Evolutionary conservation across 2,113 vertebrate genomes (phyloP).

Genomic region (Pseudorhombus dupliciocellatus): DNA sequence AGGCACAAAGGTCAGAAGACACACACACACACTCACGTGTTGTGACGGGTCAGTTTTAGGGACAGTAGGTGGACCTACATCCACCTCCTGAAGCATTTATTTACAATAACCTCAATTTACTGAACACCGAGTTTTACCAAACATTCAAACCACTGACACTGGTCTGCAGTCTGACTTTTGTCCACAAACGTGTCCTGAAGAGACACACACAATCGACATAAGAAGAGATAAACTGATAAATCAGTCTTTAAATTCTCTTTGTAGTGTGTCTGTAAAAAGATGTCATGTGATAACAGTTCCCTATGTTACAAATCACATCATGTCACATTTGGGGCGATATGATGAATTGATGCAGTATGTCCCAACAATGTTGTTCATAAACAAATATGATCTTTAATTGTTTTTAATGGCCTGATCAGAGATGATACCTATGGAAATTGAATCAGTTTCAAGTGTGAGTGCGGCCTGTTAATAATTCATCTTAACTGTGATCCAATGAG

Average conservation of each 20-base stretch:
- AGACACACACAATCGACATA: no score
- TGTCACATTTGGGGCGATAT: no score
- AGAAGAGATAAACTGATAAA: no score
- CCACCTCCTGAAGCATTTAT: neutral
- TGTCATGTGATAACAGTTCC: neutral
- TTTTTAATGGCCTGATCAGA: neutral
- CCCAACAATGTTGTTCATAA: neutral
- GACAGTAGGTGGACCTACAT: neutral
- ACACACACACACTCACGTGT: neutral
- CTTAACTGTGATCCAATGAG: neutral
- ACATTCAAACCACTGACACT: no score
- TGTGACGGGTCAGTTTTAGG: neutral
- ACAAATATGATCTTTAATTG: neutral
- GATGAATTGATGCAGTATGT: no score
- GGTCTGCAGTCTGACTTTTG: no score
- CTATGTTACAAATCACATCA: neutral
- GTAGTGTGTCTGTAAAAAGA: neutral
- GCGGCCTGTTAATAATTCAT: constrained; percentile 8
- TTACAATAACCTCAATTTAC: no score
- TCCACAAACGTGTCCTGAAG: no score
- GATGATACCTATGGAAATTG: neutral
- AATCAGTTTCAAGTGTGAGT: neutral
- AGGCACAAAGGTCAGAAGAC: constrained; percentile 68
- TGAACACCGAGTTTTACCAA: neutral
- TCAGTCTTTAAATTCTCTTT: no score